Evolutionary conservation across 2,797 vertebrate species (phyloP).

Genomic region (Coregonus sp.): DNA sequence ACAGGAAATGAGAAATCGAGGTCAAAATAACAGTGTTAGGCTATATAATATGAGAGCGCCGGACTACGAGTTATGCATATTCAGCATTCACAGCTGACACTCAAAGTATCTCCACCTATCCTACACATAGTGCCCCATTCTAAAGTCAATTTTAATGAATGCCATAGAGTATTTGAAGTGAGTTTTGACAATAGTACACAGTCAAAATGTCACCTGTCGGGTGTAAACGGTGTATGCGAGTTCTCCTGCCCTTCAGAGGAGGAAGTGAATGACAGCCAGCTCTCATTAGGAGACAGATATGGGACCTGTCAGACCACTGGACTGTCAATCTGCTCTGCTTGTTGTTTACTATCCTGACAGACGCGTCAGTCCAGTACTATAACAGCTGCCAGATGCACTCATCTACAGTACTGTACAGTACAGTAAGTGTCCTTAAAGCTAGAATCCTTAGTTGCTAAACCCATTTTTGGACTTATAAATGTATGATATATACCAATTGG

Average conservation of each 20-base stretch:
- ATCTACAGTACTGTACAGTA: neutral
- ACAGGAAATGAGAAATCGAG: conserved; percentile 57
- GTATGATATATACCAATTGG: too few relatives aligned
- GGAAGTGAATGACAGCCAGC: conserved; percentile 9
- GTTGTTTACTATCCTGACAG: neutral
- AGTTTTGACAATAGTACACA: conserved; percentile 1
- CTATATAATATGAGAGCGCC: conserved; percentile 4
- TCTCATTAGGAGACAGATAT: conserved; percentile 6
- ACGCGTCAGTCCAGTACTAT: neutral
- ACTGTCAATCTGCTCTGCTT: conserved; percentile 4
- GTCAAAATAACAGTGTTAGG: conserved; percentile 32
- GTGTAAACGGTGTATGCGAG: neutral
- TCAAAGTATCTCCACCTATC: neutral
- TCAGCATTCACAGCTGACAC: conserved; percentile 14
- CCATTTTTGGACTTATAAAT: too few relatives aligned
- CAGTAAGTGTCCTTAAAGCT: neutral
- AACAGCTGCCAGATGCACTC: neutral
- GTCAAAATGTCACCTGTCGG: neutral
- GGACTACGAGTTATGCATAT: conserved; percentile 5
- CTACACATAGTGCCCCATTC: neutral
- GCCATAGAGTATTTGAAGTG: neutral
- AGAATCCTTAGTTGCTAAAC: neutral
- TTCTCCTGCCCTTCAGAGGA: neutral
- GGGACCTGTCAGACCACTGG: neutral
- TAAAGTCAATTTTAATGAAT: neutral